Evolutionary conservation across 2,797 vertebrate genomes (phyloP).

Genomic region (Poecilia wingei): DNA sequence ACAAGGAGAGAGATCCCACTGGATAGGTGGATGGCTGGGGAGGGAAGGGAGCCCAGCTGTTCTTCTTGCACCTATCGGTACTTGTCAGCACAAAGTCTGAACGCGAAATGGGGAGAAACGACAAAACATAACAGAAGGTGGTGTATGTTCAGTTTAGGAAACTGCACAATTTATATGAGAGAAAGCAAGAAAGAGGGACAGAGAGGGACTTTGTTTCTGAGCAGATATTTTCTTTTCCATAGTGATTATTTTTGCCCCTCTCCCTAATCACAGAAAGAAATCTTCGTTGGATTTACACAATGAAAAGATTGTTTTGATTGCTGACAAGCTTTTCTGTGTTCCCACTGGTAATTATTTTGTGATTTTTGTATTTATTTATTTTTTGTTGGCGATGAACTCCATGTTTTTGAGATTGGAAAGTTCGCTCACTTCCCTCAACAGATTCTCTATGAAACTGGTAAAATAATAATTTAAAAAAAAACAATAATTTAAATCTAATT

Average conservation of each 20-base stretch:
- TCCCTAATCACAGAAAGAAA: neutral
- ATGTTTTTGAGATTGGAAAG: neutral
- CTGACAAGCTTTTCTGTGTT: neutral
- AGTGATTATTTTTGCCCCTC: neutral
- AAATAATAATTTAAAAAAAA: neutral
- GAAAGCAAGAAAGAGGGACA: too few relatives aligned
- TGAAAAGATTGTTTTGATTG: neutral
- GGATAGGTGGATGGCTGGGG: constrained; percentile 7
- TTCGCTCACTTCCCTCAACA: neutral
- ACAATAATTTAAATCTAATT: neutral
- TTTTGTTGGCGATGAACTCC: too few relatives aligned
- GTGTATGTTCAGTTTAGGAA: neutral
- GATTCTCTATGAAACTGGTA: neutral
- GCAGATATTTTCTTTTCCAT: neutral
- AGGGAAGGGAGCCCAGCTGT: constrained; percentile 4
- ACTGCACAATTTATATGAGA: neutral
- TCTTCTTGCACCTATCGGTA: constrained; percentile 25
- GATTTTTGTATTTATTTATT: neutral
- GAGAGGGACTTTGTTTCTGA: neutral
- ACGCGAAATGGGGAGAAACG: constrained; percentile 7
- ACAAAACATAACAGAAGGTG: neutral
- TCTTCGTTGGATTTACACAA: neutral
- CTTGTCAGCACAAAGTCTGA: constrained; percentile 35
- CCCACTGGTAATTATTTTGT: neutral
- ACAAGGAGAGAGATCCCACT: constrained; percentile 23